Evolutionary conservation across 2,888 invertebrate genomes (phyloP).

Genomic region (Protophormia terraenovae): DNA sequence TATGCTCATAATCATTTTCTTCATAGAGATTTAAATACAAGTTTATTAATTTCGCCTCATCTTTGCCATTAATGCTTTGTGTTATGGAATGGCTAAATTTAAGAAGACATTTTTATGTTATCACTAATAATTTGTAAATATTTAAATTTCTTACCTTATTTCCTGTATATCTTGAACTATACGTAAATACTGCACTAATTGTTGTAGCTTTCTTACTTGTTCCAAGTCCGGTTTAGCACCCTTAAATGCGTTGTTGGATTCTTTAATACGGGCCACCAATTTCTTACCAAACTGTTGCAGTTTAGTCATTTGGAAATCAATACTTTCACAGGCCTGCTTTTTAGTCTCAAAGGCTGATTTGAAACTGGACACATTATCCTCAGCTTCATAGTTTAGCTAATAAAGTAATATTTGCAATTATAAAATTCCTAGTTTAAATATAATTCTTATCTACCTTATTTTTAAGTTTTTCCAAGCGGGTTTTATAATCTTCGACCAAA

Average conservation of each 20-base stretch:
- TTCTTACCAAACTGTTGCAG: slow-evolving; percentile 79
- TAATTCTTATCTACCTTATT: slow-evolving; percentile 72
- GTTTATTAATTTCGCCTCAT: slow-evolving; percentile 79
- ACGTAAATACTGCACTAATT: slow-evolving; percentile 85
- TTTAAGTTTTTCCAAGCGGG: slow-evolving; percentile 73
- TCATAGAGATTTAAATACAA: slow-evolving; percentile 79
- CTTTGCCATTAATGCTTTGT: slow-evolving; percentile 76
- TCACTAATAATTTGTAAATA: too few species aligned
- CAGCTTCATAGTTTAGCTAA: slow-evolving; percentile 85
- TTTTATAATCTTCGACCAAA: slow-evolving; percentile 79
- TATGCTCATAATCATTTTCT: slow-evolving; percentile 77
- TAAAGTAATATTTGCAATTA: too few species aligned
- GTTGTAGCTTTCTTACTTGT: slow-evolving; percentile 83
- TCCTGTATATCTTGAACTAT: slow-evolving; percentile 88
- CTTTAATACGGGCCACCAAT: slow-evolving; percentile 83
- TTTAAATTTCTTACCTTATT: slow-evolving; percentile 83
- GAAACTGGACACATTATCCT: slow-evolving; percentile 85
- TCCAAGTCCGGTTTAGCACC: slow-evolving; percentile 80
- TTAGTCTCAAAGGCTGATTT: slow-evolving; percentile 85
- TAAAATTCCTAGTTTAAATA: too few species aligned
- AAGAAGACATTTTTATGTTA: background rate
- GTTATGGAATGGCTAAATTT: slow-evolving; percentile 72
- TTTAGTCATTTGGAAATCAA: slow-evolving; percentile 82
- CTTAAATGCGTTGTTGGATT: slow-evolving; percentile 78
- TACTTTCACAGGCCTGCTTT: slow-evolving; percentile 82